Evolutionary conservation across 1,140 invertebrate genomes (phyloP), one percentile per base, ranked within the genome.

Genomic region (Brachionus rubens): DNA sequence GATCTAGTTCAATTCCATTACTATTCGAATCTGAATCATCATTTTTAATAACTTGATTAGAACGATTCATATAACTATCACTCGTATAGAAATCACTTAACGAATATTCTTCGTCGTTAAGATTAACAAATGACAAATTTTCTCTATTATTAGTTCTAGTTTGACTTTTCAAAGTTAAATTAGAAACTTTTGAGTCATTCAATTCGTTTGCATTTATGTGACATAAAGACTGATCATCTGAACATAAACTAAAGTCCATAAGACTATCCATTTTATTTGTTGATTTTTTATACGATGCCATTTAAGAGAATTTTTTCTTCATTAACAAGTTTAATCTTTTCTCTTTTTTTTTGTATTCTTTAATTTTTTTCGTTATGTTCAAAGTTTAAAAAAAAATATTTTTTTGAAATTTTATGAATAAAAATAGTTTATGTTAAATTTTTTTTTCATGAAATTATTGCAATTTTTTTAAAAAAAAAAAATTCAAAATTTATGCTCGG

Each of bases 361-460:
- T 59, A 19, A 33, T 59, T 19, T n/a, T 40, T 36, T 19, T 19
- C 33, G 36, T 59, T 59, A 59, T 30, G 54, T 59, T 59, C 54
- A 28, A 59, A 59, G 14, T 59, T 59, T 59, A 24, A 14, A 19
- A 16, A 0, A 59, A 28, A 30, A 30, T 28, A 36, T 36, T 36
- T n/a, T 33, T 59, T 33, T 6, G 16, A 59, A 16, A 33, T n/a
- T 59, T 36, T 59, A 16, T 30, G 30, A 36, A 40, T 59, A 59
- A 36, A 59, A 59, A 59, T 59, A 59, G 54, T 36, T 59, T 59
- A 59, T 59, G 54, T 2, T 59, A 59, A 59, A 54, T 14, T 54
- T 54, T 14, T 54, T 28, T 28, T 54, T n/a, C 33, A 36, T 5
- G 16, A 41, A 19, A 10, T n/a, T 28, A 30, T 33, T n/a, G 6